A percentile compares a stretch with the other conserved stretches of the same genome.
Conservation (phyloP, 2,113 vertebrate genomes). For the Hucho hucho region DNA sequence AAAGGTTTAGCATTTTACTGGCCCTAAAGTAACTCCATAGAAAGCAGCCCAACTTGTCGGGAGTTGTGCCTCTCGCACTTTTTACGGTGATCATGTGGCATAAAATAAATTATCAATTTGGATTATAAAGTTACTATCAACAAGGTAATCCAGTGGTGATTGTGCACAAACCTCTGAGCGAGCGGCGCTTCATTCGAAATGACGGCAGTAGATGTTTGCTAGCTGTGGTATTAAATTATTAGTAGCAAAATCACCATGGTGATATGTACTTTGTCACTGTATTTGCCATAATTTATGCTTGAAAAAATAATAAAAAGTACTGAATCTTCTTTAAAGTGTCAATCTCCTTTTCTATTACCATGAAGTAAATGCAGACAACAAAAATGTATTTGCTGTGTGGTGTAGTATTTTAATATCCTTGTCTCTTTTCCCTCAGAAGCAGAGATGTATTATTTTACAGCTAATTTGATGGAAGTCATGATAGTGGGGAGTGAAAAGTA, state of each 20-base stretch:
- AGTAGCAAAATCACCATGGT: slow-evolving; percentile 67
- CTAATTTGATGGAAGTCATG: too few species aligned
- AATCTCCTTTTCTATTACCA: neutral
- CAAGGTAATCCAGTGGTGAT: slow-evolving; percentile 47
- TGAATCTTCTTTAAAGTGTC: slow-evolving; percentile 46
- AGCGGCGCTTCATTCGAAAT: slow-evolving; percentile 32
- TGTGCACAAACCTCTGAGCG: slow-evolving; percentile 47
- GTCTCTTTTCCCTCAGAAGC: neutral
- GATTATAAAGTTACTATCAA: slow-evolving; percentile 34
- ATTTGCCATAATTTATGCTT: slow-evolving; percentile 71
- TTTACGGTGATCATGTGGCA: slow-evolving; percentile 56
- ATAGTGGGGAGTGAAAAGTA: too few species aligned
- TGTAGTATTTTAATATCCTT: neutral
- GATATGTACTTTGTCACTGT: slow-evolving; percentile 63
- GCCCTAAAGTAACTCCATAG: too few species aligned
- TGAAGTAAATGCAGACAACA: neutral
- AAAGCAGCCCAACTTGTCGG: neutral
- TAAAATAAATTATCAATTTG: slow-evolving; percentile 49
- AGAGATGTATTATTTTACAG: neutral
- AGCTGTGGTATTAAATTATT: slow-evolving; percentile 62
- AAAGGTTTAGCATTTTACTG: too few species aligned
- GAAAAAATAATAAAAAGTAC: slow-evolving; percentile 65
- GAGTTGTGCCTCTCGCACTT: slow-evolving; percentile 24
- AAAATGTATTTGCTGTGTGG: neutral
- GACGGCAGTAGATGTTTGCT: slow-evolving; percentile 46